Percentiles rank a stretch among this genome's conserved stretches.
Conservation (phyloP, 2,797 vertebrate genomes). For the Pangasius djambal region DNA sequence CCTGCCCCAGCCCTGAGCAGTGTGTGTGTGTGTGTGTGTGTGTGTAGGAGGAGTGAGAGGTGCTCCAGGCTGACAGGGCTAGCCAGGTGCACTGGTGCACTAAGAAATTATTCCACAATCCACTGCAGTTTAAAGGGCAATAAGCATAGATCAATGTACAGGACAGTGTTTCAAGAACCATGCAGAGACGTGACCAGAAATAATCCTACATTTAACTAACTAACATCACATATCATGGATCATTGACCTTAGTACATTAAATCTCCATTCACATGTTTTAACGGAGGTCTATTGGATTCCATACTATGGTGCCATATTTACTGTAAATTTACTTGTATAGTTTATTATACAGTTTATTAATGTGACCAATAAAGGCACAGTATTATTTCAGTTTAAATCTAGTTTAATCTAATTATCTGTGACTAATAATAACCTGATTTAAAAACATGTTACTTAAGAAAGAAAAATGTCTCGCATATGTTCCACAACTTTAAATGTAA, state of each 20-base stretch:
- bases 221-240: not conserved
- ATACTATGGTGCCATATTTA: too few species aligned
- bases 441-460: not conserved
- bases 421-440: not conserved
- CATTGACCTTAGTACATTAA: not conserved
- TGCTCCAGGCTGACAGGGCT: conserved; percentile 50
- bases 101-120: conserved; percentile 30
- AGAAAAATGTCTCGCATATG: not conserved
- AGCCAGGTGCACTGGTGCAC: conserved; percentile 25
- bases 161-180: not conserved
- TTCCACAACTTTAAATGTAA: not conserved
- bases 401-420: not conserved
- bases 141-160: conserved; percentile 16
- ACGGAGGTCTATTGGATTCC: not conserved
- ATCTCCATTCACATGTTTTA: not conserved
- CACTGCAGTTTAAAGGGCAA: conserved; percentile 32
- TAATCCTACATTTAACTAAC: not conserved
- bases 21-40: conserved; percentile 18
- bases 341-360: not conserved
- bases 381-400: not conserved
- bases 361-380: not conserved
- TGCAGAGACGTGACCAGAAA: not conserved
- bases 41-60: conserved; percentile 17
- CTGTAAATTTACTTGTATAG: not conserved
- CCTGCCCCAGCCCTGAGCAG: conserved; percentile 72